Evolutionary conservation across 2,797 vertebrate genomes (phyloP), one percentile per base, ranked within the genome.

Genomic region (Hypotaenidia philippensis): DNA sequence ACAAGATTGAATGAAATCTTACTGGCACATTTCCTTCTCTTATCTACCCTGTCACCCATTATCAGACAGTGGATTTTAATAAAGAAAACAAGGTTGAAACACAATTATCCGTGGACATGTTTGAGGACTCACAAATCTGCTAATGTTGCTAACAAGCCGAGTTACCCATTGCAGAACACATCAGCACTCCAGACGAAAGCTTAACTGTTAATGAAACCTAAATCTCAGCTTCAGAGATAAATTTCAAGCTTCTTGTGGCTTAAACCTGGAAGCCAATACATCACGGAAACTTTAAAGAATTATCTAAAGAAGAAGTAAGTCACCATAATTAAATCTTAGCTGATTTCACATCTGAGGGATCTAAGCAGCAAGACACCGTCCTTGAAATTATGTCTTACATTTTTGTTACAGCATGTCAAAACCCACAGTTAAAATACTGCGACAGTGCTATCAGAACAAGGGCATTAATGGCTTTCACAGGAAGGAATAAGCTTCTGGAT

Each of bases 231-330:
- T 52, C 91, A 94, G 59, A 95, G 93, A 94, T 72, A 85, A 74
- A 90, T 94, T 93, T 95, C 94, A 90, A 90, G 66, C 74, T 94
- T 81, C 91, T 94, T 74, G 91, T 56, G 76, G 85, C 89, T 96
- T 84, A 91, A 84, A 75, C 40, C 66, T 82, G 83, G 89, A 79
- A 90, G 74, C 52, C 85, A 96, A 88, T 40, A 90, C 59, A 91
- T 88, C 95, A 93, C 1, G 56, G 91, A 90, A 94, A 93, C 74
- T 93, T 90, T 53, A 19, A 59, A 64, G 89, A 91, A 74, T 71
- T 90, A 84, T 71, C 91, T 91, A 56, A 83, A 84, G 87, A 79
- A 83, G 84, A 78, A 94, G 85, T 21, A 76, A 95, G 47, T 49
- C 1, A 6, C 80, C 79, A 64, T 70, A 65, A 89, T 74, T 79